Evolutionary conservation across 2,113 vertebrate genomes (phyloP).

Genomic region (Conger conger): DNA sequence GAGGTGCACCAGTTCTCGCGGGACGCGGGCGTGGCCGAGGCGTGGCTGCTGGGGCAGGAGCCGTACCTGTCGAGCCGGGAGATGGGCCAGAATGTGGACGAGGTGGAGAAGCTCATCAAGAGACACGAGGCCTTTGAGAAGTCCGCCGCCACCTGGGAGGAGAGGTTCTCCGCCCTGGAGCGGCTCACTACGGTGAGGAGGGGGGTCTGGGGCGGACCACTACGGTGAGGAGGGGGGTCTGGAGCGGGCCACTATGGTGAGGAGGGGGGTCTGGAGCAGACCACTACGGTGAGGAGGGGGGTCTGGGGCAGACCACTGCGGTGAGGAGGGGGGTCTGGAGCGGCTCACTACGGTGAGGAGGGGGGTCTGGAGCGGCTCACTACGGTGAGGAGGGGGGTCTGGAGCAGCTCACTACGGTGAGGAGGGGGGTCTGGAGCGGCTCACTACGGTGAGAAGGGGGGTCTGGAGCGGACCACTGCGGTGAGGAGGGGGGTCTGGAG

Average conservation of each 20-base stretch:
- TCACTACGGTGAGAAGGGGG: no score
- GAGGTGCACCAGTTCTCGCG: constrained; percentile 97
- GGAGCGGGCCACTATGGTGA: constrained; percentile 54
- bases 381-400: constrained; percentile 85
- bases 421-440: no score
- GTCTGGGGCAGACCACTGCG: constrained; percentile 89
- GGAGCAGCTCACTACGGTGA: constrained; percentile 91
- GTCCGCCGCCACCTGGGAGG: constrained; percentile 95
- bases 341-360: no score
- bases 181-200: constrained; percentile 86
- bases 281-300: constrained; percentile 94
- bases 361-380: background rate
- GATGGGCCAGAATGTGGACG: constrained; percentile 89
- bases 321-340: constrained; percentile 71
- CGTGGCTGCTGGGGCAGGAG: constrained; percentile 93
- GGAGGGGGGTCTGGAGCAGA: no score
- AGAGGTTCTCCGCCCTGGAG: constrained; percentile 91
- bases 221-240: background rate
- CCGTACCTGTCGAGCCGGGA: constrained; percentile 91
- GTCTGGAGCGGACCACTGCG: background rate
- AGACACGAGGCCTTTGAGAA: constrained; percentile 96
- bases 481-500: constrained; percentile 92
- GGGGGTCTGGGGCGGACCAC: background rate
- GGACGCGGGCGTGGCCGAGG: constrained; percentile 91
- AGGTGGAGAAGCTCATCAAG: constrained; percentile 96